These are phyloP conservation scores for Chiroxiphia lanceolata DNA, from an alignment of 2,797 vertebrate species.

Conservation along the genomic window DNA sequence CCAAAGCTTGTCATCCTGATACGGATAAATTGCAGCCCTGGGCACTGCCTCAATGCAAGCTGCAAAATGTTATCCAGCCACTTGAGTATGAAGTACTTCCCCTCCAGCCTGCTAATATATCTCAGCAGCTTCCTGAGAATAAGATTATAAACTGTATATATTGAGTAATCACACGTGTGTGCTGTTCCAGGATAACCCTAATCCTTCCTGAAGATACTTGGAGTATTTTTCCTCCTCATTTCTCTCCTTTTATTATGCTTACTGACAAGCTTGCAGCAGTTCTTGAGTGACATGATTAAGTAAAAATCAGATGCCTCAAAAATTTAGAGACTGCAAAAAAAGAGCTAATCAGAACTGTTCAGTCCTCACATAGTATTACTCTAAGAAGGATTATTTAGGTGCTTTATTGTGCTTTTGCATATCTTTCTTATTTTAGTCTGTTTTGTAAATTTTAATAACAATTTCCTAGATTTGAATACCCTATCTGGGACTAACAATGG, in stretches of 20 bases:
- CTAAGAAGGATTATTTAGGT: background rate
- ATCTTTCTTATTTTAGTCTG: background rate
- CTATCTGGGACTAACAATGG: background rate
- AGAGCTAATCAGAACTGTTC: background rate
- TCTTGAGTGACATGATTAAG: background rate
- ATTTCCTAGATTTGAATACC: background rate
- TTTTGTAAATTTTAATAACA: background rate
- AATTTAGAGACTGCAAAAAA: background rate
- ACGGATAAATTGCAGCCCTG: background rate
- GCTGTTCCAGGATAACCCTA: background rate
- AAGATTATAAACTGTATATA: background rate
- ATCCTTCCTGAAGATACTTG: background rate
- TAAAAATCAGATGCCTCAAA: background rate
- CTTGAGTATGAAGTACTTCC: slow-evolving; percentile 13
- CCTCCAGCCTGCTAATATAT: background rate
- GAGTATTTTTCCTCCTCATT: background rate
- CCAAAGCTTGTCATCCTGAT: background rate
- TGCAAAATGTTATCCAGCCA: slow-evolving; percentile 24
- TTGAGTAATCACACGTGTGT: background rate
- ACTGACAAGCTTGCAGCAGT: background rate
- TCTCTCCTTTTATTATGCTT: background rate
- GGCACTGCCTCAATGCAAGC: background rate
- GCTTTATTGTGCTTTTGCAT: background rate
- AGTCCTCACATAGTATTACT: background rate
- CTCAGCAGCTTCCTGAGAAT: slow-evolving; percentile 11